Conservation (phyloP, 2,797 vertebrate genomes). For the Pseudomugil gertrudae region DNA sequence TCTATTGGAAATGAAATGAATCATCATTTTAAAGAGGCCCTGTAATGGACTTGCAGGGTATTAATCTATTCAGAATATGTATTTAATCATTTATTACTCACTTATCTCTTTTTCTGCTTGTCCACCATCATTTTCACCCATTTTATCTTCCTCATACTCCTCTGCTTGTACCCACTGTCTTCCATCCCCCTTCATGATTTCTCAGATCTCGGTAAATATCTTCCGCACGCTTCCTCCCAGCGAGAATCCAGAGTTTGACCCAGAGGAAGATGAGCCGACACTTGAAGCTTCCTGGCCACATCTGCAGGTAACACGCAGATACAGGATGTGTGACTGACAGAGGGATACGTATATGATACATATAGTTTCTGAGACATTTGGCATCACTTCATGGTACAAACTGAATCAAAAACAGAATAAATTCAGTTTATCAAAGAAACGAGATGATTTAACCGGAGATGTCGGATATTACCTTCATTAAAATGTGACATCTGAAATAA, state of each 20-base stretch:
- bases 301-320: constrained; percentile 83
- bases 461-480: too few relatives aligned
- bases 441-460: too few relatives aligned
- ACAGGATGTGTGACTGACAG: too few relatives aligned
- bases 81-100: neutral
- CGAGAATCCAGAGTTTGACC: constrained; percentile 94
- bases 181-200: neutral
- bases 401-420: too few relatives aligned
- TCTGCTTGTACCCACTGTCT: neutral
- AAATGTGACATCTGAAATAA: too few relatives aligned
- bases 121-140: neutral
- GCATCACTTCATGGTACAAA: too few relatives aligned
- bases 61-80: neutral
- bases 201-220: constrained; percentile 93
- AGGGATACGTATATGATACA: too few relatives aligned
- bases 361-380: too few relatives aligned
- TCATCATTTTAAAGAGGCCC: neutral
- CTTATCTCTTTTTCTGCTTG: constrained; percentile 10
- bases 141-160: neutral
- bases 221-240: constrained; percentile 93
- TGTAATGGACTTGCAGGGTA: neutral
- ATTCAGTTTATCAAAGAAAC: too few relatives aligned
- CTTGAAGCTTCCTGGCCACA: constrained; percentile 94
- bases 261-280: constrained; percentile 93
- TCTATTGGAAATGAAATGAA: neutral